These are phyloP conservation scores for Myotis vivesi DNA, from an alignment of 2,797 vertebrate genomes.

Conservation along the genomic window DNA sequence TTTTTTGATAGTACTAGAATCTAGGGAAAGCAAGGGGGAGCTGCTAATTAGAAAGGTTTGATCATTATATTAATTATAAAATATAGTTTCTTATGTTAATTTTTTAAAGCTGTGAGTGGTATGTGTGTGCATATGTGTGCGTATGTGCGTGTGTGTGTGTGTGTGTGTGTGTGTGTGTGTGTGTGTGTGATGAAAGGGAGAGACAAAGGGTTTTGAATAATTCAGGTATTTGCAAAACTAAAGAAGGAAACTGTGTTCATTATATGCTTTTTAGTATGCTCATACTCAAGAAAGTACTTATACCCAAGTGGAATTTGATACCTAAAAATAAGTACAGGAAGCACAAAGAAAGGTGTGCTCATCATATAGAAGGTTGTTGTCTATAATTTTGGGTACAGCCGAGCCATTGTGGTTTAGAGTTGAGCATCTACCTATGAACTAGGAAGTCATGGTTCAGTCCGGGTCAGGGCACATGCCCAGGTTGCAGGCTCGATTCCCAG, in stretches of 20 bases:
- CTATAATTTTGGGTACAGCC: neutral
- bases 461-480: too few species aligned
- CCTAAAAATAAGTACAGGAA: neutral
- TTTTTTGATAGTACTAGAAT: slow-evolving; percentile 76
- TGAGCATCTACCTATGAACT: too few species aligned
- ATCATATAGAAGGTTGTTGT: neutral
- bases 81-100: neutral
- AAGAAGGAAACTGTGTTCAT: neutral
- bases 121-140: neutral
- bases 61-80: slow-evolving; percentile 2
- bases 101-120: neutral
- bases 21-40: slow-evolving; percentile 74
- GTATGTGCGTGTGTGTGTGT: neutral
- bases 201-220: slow-evolving; percentile 22
- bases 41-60: slow-evolving; percentile 59
- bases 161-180: neutral
- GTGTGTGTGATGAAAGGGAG: neutral
- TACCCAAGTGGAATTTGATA: neutral
- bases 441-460: too few species aligned
- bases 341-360: neutral
- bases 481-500: too few species aligned
- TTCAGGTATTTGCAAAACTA: neutral
- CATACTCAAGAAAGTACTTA: neutral
- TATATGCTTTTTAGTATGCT: neutral
- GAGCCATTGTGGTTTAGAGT: too few species aligned